phyloP scores from a whole-genome alignment of 2,797 vertebrate genomes.

The Falco concolor region DNA sequence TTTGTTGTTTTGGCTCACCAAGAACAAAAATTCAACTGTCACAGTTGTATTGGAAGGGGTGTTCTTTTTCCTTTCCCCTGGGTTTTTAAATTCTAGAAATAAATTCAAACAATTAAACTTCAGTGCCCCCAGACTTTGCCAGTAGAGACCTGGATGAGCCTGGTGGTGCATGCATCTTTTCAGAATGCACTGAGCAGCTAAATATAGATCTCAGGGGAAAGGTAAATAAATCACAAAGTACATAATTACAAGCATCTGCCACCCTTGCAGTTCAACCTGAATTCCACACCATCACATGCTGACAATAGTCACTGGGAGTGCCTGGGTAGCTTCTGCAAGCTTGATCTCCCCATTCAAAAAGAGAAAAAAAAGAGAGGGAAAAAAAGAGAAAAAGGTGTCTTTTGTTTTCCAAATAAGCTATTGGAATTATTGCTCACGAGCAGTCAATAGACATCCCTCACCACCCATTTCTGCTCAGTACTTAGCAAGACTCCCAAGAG shows the following conservation, averaged over 20 bases:
- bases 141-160: not conserved
- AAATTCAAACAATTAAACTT: not conserved
- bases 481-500: not conserved
- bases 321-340: not conserved
- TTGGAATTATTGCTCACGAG: not conserved
- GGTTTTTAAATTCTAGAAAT: not conserved
- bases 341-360: not conserved
- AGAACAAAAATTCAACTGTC: not conserved
- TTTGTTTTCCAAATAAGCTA: not conserved
- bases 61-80: not conserved
- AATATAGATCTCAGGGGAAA: not conserved
- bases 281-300: not conserved
- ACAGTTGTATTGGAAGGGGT: not conserved
- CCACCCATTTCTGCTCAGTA: not conserved
- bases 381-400: not conserved
- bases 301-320: not conserved
- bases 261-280: not conserved
- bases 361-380: not conserved
- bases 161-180: not conserved
- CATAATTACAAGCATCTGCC: not conserved
- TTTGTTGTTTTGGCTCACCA: not conserved
- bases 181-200: not conserved
- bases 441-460: not conserved
- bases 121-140: not conserved
- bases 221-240: not conserved